These are phyloP conservation scores for Selenia dentaria DNA, from an alignment of 2,888 invertebrate genomes.

Conservation along the genomic window DNA sequence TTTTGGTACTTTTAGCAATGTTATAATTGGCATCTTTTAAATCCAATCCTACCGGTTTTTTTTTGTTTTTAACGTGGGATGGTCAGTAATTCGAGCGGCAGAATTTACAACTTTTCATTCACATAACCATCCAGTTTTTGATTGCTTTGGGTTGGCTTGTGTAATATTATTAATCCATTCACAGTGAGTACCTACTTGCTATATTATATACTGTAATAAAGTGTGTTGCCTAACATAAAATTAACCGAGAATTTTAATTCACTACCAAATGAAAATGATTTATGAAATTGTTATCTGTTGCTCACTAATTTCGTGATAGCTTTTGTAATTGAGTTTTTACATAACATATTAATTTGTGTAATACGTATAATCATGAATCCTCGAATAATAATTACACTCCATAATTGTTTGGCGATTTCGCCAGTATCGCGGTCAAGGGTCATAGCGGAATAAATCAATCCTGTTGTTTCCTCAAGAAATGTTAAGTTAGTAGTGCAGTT, in stretches of 20 bases:
- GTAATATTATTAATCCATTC: constrained; percentile 1
- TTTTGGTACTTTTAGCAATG: neutral
- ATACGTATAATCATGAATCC: neutral
- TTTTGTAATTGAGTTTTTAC: constrained; percentile 17
- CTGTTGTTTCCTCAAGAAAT: too few species aligned
- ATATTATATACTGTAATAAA: constrained; percentile 1
- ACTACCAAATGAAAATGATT: constrained; percentile 3
- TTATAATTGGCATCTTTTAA: neutral
- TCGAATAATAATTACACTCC: constrained; percentile 3
- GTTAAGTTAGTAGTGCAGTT: too few species aligned
- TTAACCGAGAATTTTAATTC: constrained; percentile 5
- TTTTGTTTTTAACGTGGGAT: neutral
- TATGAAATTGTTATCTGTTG: constrained; percentile 11
- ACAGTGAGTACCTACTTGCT: neutral
- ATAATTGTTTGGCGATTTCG: constrained; percentile 14
- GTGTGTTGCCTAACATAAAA: constrained; percentile 6
- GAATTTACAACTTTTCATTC: constrained; percentile 5
- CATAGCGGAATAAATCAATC: neutral
- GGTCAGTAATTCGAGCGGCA: neutral
- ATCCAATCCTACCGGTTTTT: neutral
- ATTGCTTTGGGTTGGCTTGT: constrained; percentile 14
- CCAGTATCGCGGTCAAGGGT: constrained; percentile 5
- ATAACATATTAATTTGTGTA: constrained; percentile 16
- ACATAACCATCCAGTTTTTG: constrained; percentile 1
- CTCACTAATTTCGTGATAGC: constrained; percentile 10